Conservation (phyloP, 2,888 invertebrate genomes). For the Tetheella fluctuosa region DNA sequence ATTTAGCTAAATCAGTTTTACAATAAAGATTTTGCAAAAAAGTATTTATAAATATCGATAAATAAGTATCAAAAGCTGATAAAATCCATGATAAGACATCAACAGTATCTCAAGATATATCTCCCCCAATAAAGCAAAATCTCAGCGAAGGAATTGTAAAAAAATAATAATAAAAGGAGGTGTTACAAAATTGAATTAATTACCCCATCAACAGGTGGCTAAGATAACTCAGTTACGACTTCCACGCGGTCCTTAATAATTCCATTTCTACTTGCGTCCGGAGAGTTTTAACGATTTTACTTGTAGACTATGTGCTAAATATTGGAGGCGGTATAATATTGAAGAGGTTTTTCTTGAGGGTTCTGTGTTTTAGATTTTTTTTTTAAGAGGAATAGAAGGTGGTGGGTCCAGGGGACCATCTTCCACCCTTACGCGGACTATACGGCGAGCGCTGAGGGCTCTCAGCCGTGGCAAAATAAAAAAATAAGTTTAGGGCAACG, state of each 20-base stretch:
- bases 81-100: slow-evolving; percentile 32
- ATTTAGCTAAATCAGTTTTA: too few relatives aligned
- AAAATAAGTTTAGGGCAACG: too few relatives aligned
- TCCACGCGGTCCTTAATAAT: slow-evolving; percentile 67
- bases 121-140: slow-evolving; percentile 14
- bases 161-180: slow-evolving; percentile 33
- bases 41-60: too few relatives aligned
- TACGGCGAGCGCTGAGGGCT: too few relatives aligned
- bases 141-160: slow-evolving; percentile 33
- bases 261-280: slow-evolving; percentile 62
- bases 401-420: too few relatives aligned
- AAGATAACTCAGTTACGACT: slow-evolving; percentile 65
- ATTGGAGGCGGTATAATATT: slow-evolving; percentile 32
- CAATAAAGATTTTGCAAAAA: too few relatives aligned
- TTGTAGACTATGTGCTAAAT: slow-evolving; percentile 13
- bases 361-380: neutral
- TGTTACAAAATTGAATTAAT: slow-evolving; percentile 74
- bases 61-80: neutral
- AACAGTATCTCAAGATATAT: slow-evolving; percentile 23
- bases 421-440: too few relatives aligned
- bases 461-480: too few relatives aligned
- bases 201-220: slow-evolving; percentile 76
- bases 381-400: too few relatives aligned
- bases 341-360: neutral
- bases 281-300: slow-evolving; percentile 68